Conservation (phyloP, 2,113 vertebrate genomes). For the Herpetotheres cachinnans region DNA sequence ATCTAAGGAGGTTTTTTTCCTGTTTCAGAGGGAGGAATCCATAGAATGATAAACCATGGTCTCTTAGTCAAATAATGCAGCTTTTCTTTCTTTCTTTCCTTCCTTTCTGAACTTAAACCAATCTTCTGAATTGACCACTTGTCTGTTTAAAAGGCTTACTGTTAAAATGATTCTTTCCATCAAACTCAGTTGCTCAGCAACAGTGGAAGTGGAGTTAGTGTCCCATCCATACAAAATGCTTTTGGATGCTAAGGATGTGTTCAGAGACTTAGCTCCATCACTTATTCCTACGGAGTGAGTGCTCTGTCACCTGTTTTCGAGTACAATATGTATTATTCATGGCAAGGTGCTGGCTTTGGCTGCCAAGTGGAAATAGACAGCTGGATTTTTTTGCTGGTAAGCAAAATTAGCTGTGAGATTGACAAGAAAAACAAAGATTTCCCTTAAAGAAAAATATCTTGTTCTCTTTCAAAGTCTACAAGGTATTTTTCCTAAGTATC, state of each 20-base stretch:
- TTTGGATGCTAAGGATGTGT: neutral
- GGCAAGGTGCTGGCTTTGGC: neutral
- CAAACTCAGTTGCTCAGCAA: constrained; percentile 12
- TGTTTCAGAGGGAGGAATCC: neutral
- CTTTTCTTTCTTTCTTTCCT: constrained; percentile 14
- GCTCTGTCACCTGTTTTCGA: neutral
- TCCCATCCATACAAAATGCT: neutral
- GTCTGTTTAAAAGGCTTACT: neutral
- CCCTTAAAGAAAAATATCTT: neutral
- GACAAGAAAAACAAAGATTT: neutral
- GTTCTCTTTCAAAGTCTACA: neutral
- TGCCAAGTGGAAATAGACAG: neutral
- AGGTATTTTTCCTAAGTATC: neutral
- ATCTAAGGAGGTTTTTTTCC: neutral
- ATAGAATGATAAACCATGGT: neutral
- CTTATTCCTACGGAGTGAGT: neutral
- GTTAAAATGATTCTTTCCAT: neutral
- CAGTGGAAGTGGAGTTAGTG: neutral
- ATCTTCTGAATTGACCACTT: constrained; percentile 2
- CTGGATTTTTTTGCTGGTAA: neutral
- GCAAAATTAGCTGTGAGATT: neutral
- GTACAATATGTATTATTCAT: neutral
- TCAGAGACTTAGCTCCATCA: neutral
- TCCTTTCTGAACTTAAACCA: neutral
- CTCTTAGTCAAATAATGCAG: neutral